Evolutionary conservation across 2,888 invertebrate species (phyloP), one percentile per base, ranked within the genome.

Genomic region (Drosophila meridiana): DNA sequence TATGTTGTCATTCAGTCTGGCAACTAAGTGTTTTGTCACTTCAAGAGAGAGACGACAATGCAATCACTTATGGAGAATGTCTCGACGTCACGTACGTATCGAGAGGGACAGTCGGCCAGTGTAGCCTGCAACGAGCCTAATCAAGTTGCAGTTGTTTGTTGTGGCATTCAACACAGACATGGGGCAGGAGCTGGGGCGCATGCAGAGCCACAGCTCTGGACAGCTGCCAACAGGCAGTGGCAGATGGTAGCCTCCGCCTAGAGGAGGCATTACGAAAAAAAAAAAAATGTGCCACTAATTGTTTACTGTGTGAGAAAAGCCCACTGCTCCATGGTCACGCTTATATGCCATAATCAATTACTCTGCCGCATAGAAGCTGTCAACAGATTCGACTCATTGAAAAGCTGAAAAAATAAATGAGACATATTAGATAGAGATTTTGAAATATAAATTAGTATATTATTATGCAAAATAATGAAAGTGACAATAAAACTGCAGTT

Each of bases 91-190:
- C 78, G 70, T 73, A 68, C 82, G 38, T 45, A 38, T 56, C 63
- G 63, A 9, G 56, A 8, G 56, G 20, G n/a, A 20, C 32, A 34
- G 36, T 6, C 40, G 32, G 53, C 47, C 43, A 56, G 57, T 34
- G 58, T 59, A 20, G 64, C 60, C 56, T 63, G 57, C 56, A 45
- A 59, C 62, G 53, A 50, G 70, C 52, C 78, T 67, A 80, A 77
- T 66, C 70, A 87, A 73, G 76, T 66, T 69, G 58, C 65, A 36
- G 63, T 69, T 77, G 69, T 65, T 77, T 59, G 40, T 53, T 48
- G 45, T 36, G 32, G 38, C 20, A 43, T 7, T 9, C 14, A 26
- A 20, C 13, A 42, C 34, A 8, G 11, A 3, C 9, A 2, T 38
- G 53, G n/a, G 11, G 2, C 26, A 45, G 45, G 26, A 20, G 43